phyloP scores from a whole-genome alignment of 2,888 invertebrate species.

The Dichetophora obliterata region DNA sequence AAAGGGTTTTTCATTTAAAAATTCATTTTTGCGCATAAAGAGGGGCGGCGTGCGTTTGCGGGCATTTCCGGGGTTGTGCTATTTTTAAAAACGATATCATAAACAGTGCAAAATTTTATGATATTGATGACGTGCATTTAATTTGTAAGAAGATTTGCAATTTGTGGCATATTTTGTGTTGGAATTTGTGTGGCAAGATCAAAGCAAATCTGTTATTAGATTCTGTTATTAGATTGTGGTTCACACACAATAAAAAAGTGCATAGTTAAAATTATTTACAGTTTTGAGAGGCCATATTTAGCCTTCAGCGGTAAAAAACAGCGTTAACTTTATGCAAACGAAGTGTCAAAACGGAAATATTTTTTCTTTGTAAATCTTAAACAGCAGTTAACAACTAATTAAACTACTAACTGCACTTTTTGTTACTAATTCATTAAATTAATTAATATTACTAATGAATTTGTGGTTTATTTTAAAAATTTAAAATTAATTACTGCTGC shows the following conservation, averaged over 20 bases:
- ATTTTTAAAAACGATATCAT: slow-evolving; percentile 4
- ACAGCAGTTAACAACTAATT: too few relatives aligned
- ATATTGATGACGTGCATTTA: not conserved
- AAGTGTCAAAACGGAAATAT: too few relatives aligned
- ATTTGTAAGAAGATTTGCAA: not conserved
- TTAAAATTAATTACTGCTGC: too few relatives aligned
- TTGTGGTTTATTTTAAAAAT: too few relatives aligned
- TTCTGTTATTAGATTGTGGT: not conserved
- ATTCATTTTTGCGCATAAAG: not conserved
- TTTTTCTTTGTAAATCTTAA: too few relatives aligned
- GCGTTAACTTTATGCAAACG: too few relatives aligned
- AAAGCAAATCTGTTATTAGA: not conserved
- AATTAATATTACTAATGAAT: too few relatives aligned
- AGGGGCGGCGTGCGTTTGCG: not conserved
- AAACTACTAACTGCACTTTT: too few relatives aligned
- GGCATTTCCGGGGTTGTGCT: slow-evolving; percentile 8
- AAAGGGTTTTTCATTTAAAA: slow-evolving; percentile 1
- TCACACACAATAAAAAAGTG: not conserved
- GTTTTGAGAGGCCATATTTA: not conserved
- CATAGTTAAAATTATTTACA: not conserved
- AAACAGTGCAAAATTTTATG: slow-evolving; percentile 8
- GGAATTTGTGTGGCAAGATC: not conserved
- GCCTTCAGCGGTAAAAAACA: too few relatives aligned
- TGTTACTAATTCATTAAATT: too few relatives aligned
- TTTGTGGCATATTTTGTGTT: not conserved